Percentiles rank a stretch among this genome's conserved stretches.
Conservation (phyloP, 2,888 invertebrate genomes). For the Bellardia bayeri region DNA sequence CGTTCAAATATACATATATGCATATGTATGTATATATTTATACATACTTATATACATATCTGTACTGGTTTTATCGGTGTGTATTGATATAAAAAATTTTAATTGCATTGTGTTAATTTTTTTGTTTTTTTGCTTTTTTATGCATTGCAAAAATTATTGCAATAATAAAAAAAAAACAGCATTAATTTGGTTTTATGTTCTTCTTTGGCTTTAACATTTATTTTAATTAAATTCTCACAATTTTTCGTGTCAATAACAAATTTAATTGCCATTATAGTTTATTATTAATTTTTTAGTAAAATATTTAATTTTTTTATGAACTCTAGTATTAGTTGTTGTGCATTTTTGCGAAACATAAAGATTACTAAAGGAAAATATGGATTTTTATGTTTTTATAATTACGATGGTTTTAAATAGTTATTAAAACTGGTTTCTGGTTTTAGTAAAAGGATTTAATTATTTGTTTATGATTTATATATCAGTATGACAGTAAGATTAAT, state of each 20-base stretch:
- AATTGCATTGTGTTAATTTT: slow-evolving; percentile 67
- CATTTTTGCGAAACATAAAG: not conserved
- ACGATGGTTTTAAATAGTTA: not conserved
- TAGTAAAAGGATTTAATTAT: no score
- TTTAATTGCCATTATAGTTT: slow-evolving; percentile 63
- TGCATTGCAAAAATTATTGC: slow-evolving; percentile 53
- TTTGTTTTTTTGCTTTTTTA: slow-evolving; percentile 5
- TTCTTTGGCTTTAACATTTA: slow-evolving; percentile 52
- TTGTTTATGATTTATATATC: no score
- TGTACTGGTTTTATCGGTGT: slow-evolving; percentile 27
- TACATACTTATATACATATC: not conserved
- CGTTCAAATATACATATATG: not conserved
- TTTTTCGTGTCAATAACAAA: slow-evolving; percentile 68
- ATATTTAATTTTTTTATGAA: not conserved
- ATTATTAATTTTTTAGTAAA: slow-evolving; percentile 13
- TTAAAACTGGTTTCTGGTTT: not conserved
- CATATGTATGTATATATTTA: not conserved
- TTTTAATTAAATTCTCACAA: slow-evolving; percentile 70
- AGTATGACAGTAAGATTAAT: no score
- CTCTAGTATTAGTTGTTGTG: not conserved
- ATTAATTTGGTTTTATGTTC: slow-evolving; percentile 19
- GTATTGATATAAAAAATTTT: slow-evolving; percentile 65
- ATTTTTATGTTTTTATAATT: not conserved
- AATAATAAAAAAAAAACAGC: slow-evolving; percentile 41
- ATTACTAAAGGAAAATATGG: not conserved